Base-by-base conservation (phyloP, 2,113 vertebrate genomes). In the Grantiella picta region DNA sequence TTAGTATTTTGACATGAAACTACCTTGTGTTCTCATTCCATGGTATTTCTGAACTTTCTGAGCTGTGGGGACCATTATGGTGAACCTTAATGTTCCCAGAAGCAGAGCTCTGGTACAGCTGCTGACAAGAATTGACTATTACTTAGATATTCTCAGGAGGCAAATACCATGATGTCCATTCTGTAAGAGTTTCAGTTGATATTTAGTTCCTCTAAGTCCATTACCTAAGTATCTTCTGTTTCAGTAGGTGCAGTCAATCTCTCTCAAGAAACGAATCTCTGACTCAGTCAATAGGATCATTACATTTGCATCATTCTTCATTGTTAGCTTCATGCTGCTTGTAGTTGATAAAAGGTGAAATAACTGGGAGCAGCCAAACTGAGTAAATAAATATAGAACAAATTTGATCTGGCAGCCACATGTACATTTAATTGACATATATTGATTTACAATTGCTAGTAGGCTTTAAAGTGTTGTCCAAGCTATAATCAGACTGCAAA, bases 311-410 rank as follows among this genome's bases (percentile, higher is more conserved):
- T 95, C 93, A 91, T 94, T 91, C 76, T 95, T 96, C 75, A 88
- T 91, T 91, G 92, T 96, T 95, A 94, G 73, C 69, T 86, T 83
- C 83, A 90, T 47, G 52, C 57, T 96, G 71, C 85, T 90, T 75
- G 64, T 82, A 71, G 47, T 76, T 96, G 95, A 95, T 96, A 95
- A 97, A 94, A 97, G 89, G 78, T 86, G 88, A 96, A 96, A 96
- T 94, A 96, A 94, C 60, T 88, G 68, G 57, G 82, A 86, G 82
- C 63, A 81, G 75, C 31, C 50, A 69, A 91, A 86, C 36, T 31
- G 36, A 94, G 77, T 89, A 96, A 92, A 96, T 94, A 95, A 97
- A 88, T 47, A 71, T 15, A 91, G 91, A 94, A 86, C 63, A 85
- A 94, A 97, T 96, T 91, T 92, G 63, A 94, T 89, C 60, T 82